These are phyloP conservation scores for Sapajus apella DNA, from an alignment of 2,113 vertebrate species.

Conservation along the genomic window DNA sequence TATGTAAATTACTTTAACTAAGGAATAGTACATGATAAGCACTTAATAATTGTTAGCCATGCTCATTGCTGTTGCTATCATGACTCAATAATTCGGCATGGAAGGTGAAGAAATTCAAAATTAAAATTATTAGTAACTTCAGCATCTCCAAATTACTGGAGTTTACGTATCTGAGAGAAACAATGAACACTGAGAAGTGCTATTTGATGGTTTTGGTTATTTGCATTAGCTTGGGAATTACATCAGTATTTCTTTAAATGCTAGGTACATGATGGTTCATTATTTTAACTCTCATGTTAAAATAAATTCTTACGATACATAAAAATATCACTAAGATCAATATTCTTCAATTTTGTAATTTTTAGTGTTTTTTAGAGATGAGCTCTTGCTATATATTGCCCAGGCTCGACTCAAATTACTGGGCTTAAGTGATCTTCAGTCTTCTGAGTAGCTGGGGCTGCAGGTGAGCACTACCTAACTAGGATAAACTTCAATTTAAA, in stretches of 20 bases:
- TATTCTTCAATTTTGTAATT: background rate
- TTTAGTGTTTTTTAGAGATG: background rate
- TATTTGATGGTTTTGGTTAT: background rate
- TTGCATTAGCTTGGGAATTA: background rate
- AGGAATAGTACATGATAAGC: background rate
- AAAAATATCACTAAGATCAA: background rate
- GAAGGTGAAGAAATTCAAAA: background rate
- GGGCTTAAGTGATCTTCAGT: background rate
- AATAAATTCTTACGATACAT: too few species aligned
- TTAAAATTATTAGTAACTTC: background rate
- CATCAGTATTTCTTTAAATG: background rate
- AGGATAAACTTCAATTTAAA: background rate
- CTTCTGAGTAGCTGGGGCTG: background rate
- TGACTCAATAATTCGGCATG: background rate
- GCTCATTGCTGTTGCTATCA: background rate
- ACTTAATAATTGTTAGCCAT: background rate
- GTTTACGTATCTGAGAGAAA: background rate
- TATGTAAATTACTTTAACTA: background rate
- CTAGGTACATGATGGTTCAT: background rate
- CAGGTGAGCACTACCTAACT: background rate
- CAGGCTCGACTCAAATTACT: background rate
- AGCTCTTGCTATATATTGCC: background rate
- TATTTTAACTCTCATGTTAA: background rate
- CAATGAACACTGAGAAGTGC: background rate
- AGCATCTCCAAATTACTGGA: background rate